These are phyloP conservation scores for Pterocles orientalis DNA, from an alignment of 2,113 vertebrate species.

Conservation along the genomic window DNA sequence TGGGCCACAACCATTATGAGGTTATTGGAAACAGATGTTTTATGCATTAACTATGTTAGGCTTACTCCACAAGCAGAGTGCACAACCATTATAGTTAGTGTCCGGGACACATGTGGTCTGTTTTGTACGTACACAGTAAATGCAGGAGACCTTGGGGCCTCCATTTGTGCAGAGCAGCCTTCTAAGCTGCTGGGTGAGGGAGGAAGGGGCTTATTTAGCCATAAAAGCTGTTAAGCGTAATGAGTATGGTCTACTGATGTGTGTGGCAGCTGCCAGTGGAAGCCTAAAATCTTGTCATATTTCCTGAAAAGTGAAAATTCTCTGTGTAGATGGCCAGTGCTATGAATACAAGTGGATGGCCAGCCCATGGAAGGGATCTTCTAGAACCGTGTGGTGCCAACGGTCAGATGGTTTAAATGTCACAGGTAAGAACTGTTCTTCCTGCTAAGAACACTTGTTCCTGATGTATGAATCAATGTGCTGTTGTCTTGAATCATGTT, in stretches of 20 bases:
- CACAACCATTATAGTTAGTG: not conserved
- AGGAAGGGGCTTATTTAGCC: not conserved
- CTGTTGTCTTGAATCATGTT: not conserved
- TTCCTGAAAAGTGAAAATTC: not conserved
- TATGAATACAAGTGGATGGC: slow-evolving; percentile 94
- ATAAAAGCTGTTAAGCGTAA: not conserved
- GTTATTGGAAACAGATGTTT: not conserved
- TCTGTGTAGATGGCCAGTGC: slow-evolving; percentile 87
- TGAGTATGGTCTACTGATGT: not conserved
- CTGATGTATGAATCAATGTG: not conserved
- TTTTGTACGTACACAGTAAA: not conserved
- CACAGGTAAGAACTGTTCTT: slow-evolving; percentile 81
- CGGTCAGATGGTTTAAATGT: slow-evolving; percentile 96
- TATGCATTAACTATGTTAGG: not conserved
- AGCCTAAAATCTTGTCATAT: not conserved
- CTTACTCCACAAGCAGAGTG: not conserved
- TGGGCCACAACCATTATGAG: not conserved
- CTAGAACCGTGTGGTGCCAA: slow-evolving; percentile 89
- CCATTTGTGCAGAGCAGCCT: not conserved
- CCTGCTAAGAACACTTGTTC: not conserved
- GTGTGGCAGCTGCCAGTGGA: not conserved
- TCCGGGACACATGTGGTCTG: not conserved
- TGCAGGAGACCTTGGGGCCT: not conserved
- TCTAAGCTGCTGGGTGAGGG: not conserved
- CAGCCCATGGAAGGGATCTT: slow-evolving; percentile 87